Conservation (phyloP, 2,113 vertebrate genomes). For the Sapajus apella region DNA sequence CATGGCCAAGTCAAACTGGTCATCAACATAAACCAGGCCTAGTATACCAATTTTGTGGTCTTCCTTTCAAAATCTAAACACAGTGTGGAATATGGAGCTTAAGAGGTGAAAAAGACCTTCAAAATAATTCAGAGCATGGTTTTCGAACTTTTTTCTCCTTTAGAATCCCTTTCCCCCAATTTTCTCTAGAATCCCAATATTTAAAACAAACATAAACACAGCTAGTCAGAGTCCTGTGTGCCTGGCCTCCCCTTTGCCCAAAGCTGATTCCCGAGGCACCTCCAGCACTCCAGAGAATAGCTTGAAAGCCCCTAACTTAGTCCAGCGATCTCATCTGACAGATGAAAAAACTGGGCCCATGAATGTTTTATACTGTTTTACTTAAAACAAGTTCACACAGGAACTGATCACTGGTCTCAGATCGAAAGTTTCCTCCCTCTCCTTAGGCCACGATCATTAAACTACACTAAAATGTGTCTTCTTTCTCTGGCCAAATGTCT, state of each 20-base stretch:
- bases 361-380: not conserved
- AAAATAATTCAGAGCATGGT: not conserved
- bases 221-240: not conserved
- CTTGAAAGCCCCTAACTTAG: not conserved
- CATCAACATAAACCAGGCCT: not conserved
- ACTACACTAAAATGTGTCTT: not conserved
- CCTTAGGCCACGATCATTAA: not conserved
- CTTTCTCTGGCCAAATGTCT: not conserved
- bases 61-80: slow-evolving; percentile 26
- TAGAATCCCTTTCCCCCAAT: not conserved
- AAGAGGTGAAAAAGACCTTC: not conserved
- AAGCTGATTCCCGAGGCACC: not conserved
- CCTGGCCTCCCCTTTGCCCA: not conserved
- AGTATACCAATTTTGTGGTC: not conserved
- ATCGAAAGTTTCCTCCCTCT: not conserved
- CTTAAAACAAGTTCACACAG: not conserved
- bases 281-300: not conserved
- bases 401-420: not conserved
- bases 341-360: not conserved
- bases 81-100: not conserved
- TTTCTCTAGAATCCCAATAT: not conserved
- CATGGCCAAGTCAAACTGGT: not conserved
- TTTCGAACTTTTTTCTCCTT: not conserved
- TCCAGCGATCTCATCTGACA: not conserved
- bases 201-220: not conserved